Evolutionary conservation across 2,888 invertebrate genomes (phyloP), one percentile per base, ranked within the genome.

Genomic region (Melieria picta): DNA sequence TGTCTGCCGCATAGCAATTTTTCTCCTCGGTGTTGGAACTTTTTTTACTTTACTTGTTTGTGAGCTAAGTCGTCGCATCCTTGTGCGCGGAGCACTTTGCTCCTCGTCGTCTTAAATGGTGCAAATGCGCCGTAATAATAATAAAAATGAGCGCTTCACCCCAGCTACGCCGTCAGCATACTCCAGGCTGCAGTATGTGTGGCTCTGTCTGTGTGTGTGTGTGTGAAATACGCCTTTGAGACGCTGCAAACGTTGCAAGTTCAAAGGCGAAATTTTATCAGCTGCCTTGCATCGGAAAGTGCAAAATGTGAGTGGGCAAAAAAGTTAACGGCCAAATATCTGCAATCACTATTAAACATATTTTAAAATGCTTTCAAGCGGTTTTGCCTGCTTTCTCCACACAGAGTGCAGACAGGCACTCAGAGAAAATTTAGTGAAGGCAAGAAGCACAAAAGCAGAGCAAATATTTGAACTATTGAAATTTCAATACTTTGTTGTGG

Each of bases 41-140:
- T 62, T 45, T 46, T 57, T 52, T 56, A 55, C 52, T 57, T 61
- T 50, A 30, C 30, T 30, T 30, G 30, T 30, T 30, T 30, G 30
- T 3, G 30, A 30, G 30, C 30, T 30, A 30, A 30, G 30, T 30
- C 30, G 30, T 1, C 30, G 30, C 30, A 30, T 30, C 30, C 30
- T 30, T 30, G 30, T 30, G 30, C 30, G 30, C 30, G 30, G 30
- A 30, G 30, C 30, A 30, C 30, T 30, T 30, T 30, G 57, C 61
- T 68, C 65, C 68, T 73, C 65, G n/a, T 68, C 46, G 48, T 69
- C n/a, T 16, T 64, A 61, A 67, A 69, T 69, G 58, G 65, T 72
- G 68, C 68, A 65, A 72, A 64, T 67, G 67, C 65, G 61, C 42
- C 56, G 60, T 52, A 73, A 65, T 70, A 67, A 63, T 65, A 52